These are phyloP conservation scores for Agrypnus murinus DNA, from an alignment of 2,888 invertebrate genomes.

Conservation along the genomic window DNA sequence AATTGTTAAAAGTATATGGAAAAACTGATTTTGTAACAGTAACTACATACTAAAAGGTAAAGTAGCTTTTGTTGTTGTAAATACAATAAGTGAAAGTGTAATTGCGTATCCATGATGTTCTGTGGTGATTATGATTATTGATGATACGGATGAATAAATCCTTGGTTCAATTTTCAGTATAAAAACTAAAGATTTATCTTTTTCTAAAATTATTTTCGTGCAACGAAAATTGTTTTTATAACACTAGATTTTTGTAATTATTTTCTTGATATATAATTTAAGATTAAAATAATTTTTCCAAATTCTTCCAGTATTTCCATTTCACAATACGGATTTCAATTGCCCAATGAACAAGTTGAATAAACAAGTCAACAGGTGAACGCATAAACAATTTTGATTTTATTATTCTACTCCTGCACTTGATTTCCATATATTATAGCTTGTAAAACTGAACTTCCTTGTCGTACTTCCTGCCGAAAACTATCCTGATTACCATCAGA, in stretches of 20 bases:
- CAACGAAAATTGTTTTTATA: too few relatives aligned
- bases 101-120: constrained; percentile 37
- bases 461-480: constrained; percentile 39
- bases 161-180: background rate
- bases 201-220: too few relatives aligned
- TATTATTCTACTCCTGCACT: constrained; percentile 12
- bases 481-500: constrained; percentile 33
- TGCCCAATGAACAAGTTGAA: background rate
- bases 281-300: too few relatives aligned
- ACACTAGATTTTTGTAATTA: too few relatives aligned
- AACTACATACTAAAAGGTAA: constrained; percentile 5
- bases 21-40: background rate
- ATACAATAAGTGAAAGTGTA: constrained; percentile 42
- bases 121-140: constrained; percentile 24
- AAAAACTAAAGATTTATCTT: too few relatives aligned
- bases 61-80: background rate
- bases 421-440: constrained; percentile 16
- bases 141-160: constrained; percentile 29
- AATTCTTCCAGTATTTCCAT: too few relatives aligned
- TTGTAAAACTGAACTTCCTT: constrained; percentile 33
- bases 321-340: too few relatives aligned
- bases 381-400: too few relatives aligned
- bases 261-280: too few relatives aligned
- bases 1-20: too few relatives aligned
- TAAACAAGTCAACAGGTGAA: background rate